Percentiles rank a stretch among this genome's conserved stretches.
These are phyloP conservation scores for Hippopotamyrus pictus DNA, from an alignment of 2,797 vertebrate species.

Conservation along the genomic window DNA sequence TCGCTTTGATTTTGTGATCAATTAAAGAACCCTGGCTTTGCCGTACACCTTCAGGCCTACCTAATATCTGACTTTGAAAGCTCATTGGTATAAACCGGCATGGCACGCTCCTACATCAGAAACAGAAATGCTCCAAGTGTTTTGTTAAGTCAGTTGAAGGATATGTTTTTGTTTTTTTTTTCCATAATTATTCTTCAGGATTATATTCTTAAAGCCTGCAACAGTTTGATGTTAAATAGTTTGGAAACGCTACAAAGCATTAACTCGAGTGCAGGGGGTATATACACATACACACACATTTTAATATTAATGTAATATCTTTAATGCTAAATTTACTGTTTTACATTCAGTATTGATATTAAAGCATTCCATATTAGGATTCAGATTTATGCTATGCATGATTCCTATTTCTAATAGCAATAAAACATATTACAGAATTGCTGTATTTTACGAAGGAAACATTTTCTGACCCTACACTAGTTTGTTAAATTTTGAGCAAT, in stretches of 20 bases:
- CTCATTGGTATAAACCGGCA: conserved; percentile 17
- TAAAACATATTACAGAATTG: background rate
- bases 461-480: background rate
- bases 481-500: background rate
- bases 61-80: background rate
- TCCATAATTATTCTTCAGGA: background rate
- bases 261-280: background rate
- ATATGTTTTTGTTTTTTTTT: background rate
- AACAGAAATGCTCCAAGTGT: background rate
- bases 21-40: background rate
- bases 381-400: background rate
- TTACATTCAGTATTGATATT: background rate
- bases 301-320: background rate
- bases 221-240: background rate
- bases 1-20: background rate
- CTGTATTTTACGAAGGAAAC: background rate
- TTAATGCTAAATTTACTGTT: background rate
- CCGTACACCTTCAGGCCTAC: background rate
- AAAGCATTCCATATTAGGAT: background rate
- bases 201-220: conserved; percentile 9
- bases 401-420: background rate
- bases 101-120: conserved; percentile 17
- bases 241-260: background rate
- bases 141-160: background rate
- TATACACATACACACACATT: background rate